Evolutionary conservation across 2,888 invertebrate genomes (phyloP).

Genomic region (Allacma fusca): DNA sequence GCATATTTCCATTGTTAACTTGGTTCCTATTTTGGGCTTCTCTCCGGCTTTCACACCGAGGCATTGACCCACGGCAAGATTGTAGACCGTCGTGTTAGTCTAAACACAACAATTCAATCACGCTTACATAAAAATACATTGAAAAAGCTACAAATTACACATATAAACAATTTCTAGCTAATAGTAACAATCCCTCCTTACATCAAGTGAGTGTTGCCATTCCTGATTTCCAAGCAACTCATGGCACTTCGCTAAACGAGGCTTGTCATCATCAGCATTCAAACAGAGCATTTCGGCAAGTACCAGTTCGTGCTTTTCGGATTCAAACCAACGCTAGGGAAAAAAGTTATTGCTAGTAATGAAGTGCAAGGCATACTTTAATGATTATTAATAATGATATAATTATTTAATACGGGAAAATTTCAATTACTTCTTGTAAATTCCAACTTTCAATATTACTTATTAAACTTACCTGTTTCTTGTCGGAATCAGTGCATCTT

Average conservation of each 20-base stretch:
- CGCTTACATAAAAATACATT: not conserved
- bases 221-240: conserved; percentile 90
- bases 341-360: conserved; percentile 61
- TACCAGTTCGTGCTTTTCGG: conserved; percentile 81
- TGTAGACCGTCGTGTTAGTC: conserved; percentile 74
- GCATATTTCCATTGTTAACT: conserved; percentile 56
- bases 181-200: too few species aligned
- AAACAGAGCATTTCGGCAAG: conserved; percentile 84
- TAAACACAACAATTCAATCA: not conserved
- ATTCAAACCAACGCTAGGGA: conserved; percentile 86
- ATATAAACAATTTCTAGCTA: conserved; percentile 12
- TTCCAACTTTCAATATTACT: too few species aligned
- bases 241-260: conserved; percentile 88
- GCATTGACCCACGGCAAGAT: conserved; percentile 85
- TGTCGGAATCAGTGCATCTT: conserved; percentile 72
- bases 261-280: conserved; percentile 75
- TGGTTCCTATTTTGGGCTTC: conserved; percentile 47
- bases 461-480: conserved; percentile 72
- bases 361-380: too few species aligned
- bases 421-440: too few species aligned
- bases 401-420: too few species aligned
- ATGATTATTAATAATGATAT: too few species aligned
- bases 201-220: conserved; percentile 69
- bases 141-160: not conserved
- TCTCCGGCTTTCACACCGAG: conserved; percentile 69